Percentiles rank a stretch among this genome's conserved stretches.
phyloP scores from a whole-genome alignment of 2,888 invertebrate species.

The Scelioninae gen. 2 region DNA sequence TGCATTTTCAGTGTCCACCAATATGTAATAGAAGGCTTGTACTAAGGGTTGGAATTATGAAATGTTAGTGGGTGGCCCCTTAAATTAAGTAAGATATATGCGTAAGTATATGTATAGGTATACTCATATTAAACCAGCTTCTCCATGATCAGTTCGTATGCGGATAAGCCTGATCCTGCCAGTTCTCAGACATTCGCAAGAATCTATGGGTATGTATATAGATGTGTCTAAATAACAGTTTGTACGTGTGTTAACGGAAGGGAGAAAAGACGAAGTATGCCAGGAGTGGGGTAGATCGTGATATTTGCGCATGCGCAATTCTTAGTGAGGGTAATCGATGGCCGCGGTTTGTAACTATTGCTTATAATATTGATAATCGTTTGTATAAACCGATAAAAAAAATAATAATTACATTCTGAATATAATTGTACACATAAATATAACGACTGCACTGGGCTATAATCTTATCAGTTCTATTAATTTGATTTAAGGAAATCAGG shows the following conservation, averaged over 20 bases:
- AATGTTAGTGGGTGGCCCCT: slow-evolving; percentile 48
- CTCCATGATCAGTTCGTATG: slow-evolving; percentile 45
- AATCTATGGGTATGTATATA: slow-evolving; percentile 10
- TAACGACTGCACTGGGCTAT: too few species aligned
- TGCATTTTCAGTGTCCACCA: too few species aligned
- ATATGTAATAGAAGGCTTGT: slow-evolving; percentile 68
- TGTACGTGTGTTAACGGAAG: slow-evolving; percentile 54
- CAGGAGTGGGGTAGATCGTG: slow-evolving; percentile 37
- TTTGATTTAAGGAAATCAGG: too few species aligned
- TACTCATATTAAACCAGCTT: slow-evolving; percentile 47
- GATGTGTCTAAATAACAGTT: slow-evolving; percentile 4
- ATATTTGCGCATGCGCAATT: slow-evolving; percentile 64
- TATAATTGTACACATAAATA: too few species aligned
- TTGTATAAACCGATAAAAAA: too few species aligned
- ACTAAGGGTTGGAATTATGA: slow-evolving; percentile 63
- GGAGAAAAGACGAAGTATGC: slow-evolving; percentile 43
- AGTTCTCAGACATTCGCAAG: slow-evolving; percentile 23
- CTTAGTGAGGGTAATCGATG: slow-evolving; percentile 69
- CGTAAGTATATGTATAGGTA: slow-evolving; percentile 27
- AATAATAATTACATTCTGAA: too few species aligned
- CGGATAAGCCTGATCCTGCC: slow-evolving; percentile 45
- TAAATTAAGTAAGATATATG: not conserved
- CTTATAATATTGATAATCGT: slow-evolving; percentile 51
- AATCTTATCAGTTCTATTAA: too few species aligned
- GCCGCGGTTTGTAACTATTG: slow-evolving; percentile 63